Evolutionary conservation across 2,888 invertebrate genomes (phyloP), one percentile per base, ranked within the genome.

Genomic region (Spisula subtruncata): DNA sequence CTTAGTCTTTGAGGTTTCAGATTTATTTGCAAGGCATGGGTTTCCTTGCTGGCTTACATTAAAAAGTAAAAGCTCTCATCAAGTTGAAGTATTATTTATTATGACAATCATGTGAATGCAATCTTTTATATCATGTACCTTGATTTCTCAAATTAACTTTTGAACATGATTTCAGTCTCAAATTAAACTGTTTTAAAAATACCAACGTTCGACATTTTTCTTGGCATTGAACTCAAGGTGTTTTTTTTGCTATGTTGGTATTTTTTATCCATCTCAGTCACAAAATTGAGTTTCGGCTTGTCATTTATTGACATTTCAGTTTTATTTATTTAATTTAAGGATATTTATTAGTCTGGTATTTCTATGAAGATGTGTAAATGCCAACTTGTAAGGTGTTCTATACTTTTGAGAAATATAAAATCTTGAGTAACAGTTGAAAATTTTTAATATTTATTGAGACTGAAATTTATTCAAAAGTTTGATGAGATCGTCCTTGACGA

Each of bases 91-190:
- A 25, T 66, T 66, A 66, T 66, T 66, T 25, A 66, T 66, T 25
- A 66, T 66, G 60, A 66, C 25, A 16, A 51, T 51, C 51, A 66
- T 66, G 25, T 25, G 60, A 66, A 66, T 66, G 60, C 60, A n/a
- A 12, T 66, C 6, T 66, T 66, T 25, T 66, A 25, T 66, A 66
- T 25, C 8, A 66, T 66, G 25, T 66, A 25, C 25, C 60, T n/a
- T 66, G 60, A 66, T 25, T 66, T 66, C 25, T 10, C 60, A 66
- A 66, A 10, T 25, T 25, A 25, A 66, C 60, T 66, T 66, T 25
- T 25, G 60, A 66, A 66, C 60, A 6, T 25, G 12, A 66, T 66
- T 25, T 25, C 25, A 66, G 60, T 66, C 60, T 66, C 60, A 25
- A 66, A 66, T 25, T n/a, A 66, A 66, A 25, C 60, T n/a, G 5